A percentile compares a stretch with the other conserved stretches of the same genome.
phyloP scores from a whole-genome alignment of 2,797 vertebrate species.

The Hirundo rustica region DNA sequence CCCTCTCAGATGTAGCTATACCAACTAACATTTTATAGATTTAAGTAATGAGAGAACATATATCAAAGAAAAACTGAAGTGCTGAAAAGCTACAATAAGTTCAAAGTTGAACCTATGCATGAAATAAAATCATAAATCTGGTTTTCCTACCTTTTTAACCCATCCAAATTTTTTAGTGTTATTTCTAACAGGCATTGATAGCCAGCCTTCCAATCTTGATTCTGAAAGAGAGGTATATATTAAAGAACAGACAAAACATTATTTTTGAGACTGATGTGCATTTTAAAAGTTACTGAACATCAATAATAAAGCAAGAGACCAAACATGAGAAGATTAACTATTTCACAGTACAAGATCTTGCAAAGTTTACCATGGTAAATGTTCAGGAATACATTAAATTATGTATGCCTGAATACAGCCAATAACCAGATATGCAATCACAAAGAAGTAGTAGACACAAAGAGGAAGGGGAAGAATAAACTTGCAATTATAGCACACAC shows the following conservation, averaged over 20 bases:
- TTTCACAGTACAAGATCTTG: not conserved
- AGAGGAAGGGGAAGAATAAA: not conserved
- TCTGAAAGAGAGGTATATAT: constrained; percentile 72
- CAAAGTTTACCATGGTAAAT: not conserved
- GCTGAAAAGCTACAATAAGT: not conserved
- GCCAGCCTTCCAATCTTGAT: constrained; percentile 93
- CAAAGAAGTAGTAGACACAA: not conserved
- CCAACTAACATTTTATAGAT: not conserved
- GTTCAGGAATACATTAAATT: not conserved
- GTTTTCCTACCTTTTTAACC: constrained; percentile 88
- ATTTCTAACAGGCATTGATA: constrained; percentile 94
- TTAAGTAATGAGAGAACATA: not conserved
- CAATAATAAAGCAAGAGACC: constrained; percentile 6
- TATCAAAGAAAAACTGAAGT: not conserved
- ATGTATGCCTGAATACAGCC: not conserved
- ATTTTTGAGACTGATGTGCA: not conserved
- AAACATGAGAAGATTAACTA: not conserved
- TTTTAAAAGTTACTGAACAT: not conserved
- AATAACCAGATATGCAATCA: constrained; percentile 2
- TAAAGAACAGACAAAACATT: not conserved
- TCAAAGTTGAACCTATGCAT: not conserved
- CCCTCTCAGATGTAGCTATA: not conserved
- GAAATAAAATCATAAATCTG: not conserved
- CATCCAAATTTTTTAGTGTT: constrained; percentile 98
- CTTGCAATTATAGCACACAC: constrained; percentile 3